These are phyloP conservation scores for Sisyra nigra DNA, from an alignment of 2,888 invertebrate genomes.

Conservation along the genomic window DNA sequence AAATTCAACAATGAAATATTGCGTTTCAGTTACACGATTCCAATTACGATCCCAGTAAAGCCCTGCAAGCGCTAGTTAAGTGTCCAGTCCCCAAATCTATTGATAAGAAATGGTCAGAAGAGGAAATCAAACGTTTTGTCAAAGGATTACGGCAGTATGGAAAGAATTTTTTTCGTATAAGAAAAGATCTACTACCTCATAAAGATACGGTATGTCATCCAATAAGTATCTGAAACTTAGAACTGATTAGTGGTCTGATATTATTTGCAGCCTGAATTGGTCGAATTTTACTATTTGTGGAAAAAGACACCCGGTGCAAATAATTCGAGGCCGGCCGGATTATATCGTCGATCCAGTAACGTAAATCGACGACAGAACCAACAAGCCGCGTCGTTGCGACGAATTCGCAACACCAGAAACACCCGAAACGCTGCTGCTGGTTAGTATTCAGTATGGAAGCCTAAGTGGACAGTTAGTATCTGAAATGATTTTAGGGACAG, in stretches of 20 bases:
- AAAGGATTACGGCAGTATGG: slow-evolving; percentile 97
- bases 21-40: slow-evolving; percentile 71
- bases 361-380: slow-evolving; percentile 41
- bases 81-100: slow-evolving; percentile 94
- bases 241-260: neutral
- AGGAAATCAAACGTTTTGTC: slow-evolving; percentile 95
- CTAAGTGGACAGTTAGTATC: neutral
- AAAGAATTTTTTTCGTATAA: slow-evolving; percentile 96
- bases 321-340: slow-evolving; percentile 75
- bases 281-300: slow-evolving; percentile 99
- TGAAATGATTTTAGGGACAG: neutral
- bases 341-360: slow-evolving; percentile 33
- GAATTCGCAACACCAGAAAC: slow-evolving; percentile 77
- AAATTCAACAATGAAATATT: neutral
- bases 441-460: neutral
- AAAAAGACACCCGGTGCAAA: slow-evolving; percentile 98
- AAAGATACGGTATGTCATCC: slow-evolving; percentile 68
- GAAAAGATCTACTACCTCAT: slow-evolving; percentile 89
- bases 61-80: slow-evolving; percentile 89
- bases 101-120: slow-evolving; percentile 96
- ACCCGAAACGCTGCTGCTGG: slow-evolving; percentile 32
- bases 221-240: neutral
- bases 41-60: slow-evolving; percentile 91
- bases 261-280: slow-evolving; percentile 63
- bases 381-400: slow-evolving; percentile 51